Percentiles rank a stretch among this genome's conserved stretches.
Evolutionary conservation across 2,888 invertebrate species (phyloP).

Genomic region (Chrysina gloriosa): DNA sequence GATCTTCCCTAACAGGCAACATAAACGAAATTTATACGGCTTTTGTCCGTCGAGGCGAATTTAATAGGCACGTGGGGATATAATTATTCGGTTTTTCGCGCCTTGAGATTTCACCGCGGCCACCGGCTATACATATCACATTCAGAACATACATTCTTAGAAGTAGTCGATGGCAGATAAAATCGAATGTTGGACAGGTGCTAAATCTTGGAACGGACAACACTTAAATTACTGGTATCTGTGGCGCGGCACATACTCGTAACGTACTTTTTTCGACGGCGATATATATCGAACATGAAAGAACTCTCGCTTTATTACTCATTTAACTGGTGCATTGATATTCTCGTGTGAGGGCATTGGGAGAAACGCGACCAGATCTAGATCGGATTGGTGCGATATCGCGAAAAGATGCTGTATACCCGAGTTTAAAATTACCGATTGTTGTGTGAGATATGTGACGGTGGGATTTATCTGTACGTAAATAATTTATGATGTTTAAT

Average conservation of each 20-base stretch:
- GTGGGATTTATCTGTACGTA: no score
- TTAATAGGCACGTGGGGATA: neutral
- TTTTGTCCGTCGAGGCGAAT: neutral
- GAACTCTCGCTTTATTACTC: slow-evolving; percentile 25
- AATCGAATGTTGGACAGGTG: slow-evolving; percentile 4
- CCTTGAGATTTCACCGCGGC: neutral
- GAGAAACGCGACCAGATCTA: neutral
- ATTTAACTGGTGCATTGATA: slow-evolving; percentile 19
- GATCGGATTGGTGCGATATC: slow-evolving; percentile 13
- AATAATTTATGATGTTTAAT: no score
- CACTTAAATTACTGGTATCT: slow-evolving; percentile 11
- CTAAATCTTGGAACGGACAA: slow-evolving; percentile 19
- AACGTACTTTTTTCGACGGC: neutral
- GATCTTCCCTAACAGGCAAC: no score
- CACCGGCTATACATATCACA: neutral
- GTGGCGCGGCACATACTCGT: slow-evolving; percentile 10
- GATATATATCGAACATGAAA: slow-evolving; percentile 1
- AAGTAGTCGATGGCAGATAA: neutral
- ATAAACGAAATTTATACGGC: no score
- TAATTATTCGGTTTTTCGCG: neutral
- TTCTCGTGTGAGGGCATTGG: neutral
- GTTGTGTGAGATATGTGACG: no score
- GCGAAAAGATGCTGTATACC: neutral
- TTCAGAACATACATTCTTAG: neutral
- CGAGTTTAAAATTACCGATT: neutral